These are phyloP conservation scores for Samia ricini DNA, from an alignment of 1,140 invertebrate species.

Conservation along the genomic window DNA sequence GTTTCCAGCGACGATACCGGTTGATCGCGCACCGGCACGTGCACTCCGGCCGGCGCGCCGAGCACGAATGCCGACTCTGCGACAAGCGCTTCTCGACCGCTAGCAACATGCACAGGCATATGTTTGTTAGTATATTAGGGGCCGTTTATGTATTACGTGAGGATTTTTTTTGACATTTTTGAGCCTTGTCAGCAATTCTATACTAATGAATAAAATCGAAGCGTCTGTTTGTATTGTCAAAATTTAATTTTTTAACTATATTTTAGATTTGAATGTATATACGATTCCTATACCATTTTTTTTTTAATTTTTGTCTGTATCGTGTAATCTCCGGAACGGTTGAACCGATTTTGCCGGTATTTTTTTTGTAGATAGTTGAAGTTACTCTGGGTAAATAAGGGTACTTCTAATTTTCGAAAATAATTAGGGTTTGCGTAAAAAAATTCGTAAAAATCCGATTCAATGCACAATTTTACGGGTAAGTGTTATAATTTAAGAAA, in stretches of 20 bases:
- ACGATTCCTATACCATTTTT: neutral
- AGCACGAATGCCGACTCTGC: conserved; percentile 13
- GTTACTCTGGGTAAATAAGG: no score
- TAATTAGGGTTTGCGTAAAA: no score
- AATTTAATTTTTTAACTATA: neutral
- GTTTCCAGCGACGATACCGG: neutral
- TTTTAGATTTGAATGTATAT: neutral
- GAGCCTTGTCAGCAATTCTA: conserved; percentile 79
- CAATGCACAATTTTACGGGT: no score
- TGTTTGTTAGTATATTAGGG: conserved; percentile 10
- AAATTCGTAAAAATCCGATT: no score
- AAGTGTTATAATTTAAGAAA: no score
- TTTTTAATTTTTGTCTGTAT: neutral
- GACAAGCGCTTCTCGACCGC: conserved; percentile 12
- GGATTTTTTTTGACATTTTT: neutral
- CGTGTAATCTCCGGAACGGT: no score
- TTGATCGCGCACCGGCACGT: conserved; percentile 8
- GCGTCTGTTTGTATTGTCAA: no score
- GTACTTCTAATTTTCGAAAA: no score
- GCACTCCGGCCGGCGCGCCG: neutral
- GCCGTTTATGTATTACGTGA: neutral
- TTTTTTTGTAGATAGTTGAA: no score
- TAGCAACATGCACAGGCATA: conserved; percentile 45
- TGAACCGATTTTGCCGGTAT: neutral
- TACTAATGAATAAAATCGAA: no score